phyloP scores from a whole-genome alignment of 2,113 vertebrate genomes.

The Pagrus major region DNA sequence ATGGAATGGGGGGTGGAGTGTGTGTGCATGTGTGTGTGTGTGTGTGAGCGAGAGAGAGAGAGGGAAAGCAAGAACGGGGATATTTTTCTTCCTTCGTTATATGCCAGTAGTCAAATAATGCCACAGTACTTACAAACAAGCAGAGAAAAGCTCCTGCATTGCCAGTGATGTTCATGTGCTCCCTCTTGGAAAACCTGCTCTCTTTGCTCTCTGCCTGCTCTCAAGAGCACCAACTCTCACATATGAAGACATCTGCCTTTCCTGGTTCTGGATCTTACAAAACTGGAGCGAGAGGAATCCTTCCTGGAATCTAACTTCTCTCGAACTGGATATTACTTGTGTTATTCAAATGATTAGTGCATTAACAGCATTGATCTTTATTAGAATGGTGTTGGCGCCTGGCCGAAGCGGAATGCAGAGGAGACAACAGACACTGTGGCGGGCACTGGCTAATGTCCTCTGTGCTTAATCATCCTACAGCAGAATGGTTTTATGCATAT shows the following conservation, averaged over 20 bases:
- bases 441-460: constrained; percentile 94
- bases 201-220: constrained; percentile 78
- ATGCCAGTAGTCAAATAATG: constrained; percentile 86
- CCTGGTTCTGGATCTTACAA: constrained; percentile 86
- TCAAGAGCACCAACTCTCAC: constrained; percentile 74
- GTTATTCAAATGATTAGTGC: constrained; percentile 80
- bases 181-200: constrained; percentile 79
- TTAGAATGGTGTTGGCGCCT: constrained; percentile 73
- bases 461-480: constrained; percentile 99
- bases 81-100: constrained; percentile 85
- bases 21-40: constrained; percentile 55
- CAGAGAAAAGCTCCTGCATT: constrained; percentile 83
- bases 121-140: constrained; percentile 87
- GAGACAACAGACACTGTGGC: constrained; percentile 85
- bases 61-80: constrained; percentile 80
- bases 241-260: constrained; percentile 80
- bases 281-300: constrained; percentile 75
- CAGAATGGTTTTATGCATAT: constrained; percentile 99
- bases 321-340: constrained; percentile 82
- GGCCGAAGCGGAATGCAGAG: constrained; percentile 82
- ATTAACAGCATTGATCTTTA: constrained; percentile 79
- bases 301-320: constrained; percentile 82
- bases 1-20: constrained; percentile 78
- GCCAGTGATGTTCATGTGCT: constrained; percentile 81
- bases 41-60: constrained; percentile 64